phyloP scores from a whole-genome alignment of 64 coral and sea anemone genomes.

The Catalaphyllia jardinei region DNA sequence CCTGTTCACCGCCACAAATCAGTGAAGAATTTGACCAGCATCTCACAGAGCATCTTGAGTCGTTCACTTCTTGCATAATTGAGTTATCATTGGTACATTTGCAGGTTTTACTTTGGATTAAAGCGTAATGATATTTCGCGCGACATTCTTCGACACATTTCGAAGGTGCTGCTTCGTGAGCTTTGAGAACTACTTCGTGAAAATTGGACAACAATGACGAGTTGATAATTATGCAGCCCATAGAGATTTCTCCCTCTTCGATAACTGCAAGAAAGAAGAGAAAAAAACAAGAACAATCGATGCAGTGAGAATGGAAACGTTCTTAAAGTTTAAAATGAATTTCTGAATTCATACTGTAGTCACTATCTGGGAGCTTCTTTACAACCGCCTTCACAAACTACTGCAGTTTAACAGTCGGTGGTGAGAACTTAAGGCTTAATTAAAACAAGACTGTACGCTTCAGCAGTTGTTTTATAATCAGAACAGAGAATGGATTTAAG shows the following conservation, averaged over 20 bases:
- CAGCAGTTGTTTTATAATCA: no score
- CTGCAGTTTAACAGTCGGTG: no score
- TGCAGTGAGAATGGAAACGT: no score
- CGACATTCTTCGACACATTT: background rate
- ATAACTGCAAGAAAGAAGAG: background rate
- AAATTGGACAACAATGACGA: no score
- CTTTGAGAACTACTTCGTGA: background rate
- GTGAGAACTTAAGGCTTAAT: no score
- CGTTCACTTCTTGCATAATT: background rate
- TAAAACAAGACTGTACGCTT: no score
- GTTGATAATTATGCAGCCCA: conserved; percentile 1
- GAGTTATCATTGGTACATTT: background rate
- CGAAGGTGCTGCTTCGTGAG: conserved; percentile 3
- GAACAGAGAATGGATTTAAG: no score
- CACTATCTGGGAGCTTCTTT: no score
- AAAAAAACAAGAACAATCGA: background rate
- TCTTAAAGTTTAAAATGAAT: no score
- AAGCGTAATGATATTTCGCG: background rate
- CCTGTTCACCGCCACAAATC: conserved; percentile 17
- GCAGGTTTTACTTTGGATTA: background rate
- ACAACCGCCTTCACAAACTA: no score
- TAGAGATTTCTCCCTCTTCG: background rate
- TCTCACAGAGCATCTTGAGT: background rate
- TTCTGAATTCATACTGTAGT: no score
- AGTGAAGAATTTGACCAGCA: conserved; percentile 26